phyloP scores from a whole-genome alignment of 2,113 vertebrate species.

The Dipodomys ordii region DNA sequence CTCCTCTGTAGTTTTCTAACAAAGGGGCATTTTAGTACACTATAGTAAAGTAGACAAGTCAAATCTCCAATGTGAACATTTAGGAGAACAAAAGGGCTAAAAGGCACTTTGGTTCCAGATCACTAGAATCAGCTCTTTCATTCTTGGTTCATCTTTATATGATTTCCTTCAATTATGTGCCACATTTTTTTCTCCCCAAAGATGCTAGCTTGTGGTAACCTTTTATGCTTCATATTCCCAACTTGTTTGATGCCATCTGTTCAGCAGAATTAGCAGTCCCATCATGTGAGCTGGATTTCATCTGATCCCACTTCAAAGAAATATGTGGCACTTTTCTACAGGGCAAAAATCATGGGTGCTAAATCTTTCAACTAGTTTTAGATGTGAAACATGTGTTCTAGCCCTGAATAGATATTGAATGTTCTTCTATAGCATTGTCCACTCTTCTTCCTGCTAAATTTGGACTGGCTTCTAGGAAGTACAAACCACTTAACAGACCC shows the following conservation, averaged over 20 bases:
- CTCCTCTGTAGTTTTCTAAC: slow-evolving; percentile 58
- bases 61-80: slow-evolving; percentile 48
- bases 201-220: not conserved
- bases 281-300: slow-evolving; percentile 55
- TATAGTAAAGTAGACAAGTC: slow-evolving; percentile 19
- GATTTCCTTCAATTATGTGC: slow-evolving; percentile 59
- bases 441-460: slow-evolving; percentile 16
- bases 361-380: slow-evolving; percentile 53
- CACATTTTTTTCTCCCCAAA: slow-evolving; percentile 48
- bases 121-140: slow-evolving; percentile 53
- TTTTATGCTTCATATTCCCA: not conserved
- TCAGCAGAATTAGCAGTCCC: slow-evolving; percentile 54
- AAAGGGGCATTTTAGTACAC: slow-evolving; percentile 37
- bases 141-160: slow-evolving; percentile 64
- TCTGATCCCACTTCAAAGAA: slow-evolving; percentile 59
- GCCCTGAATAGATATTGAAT: not conserved
- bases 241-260: slow-evolving; percentile 58
- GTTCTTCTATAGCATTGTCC: not conserved
- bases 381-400: slow-evolving; percentile 51
- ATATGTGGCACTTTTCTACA: not conserved
- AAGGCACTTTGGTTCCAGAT: slow-evolving; percentile 47
- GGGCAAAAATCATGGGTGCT: slow-evolving; percentile 10
- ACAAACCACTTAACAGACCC: not conserved
- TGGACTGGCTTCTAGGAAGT: slow-evolving; percentile 8
- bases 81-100: slow-evolving; percentile 45